A percentile compares a stretch with the other conserved stretches of the same genome.
phyloP scores from a whole-genome alignment of 1,140 invertebrate species.

The Seison nebaliae region DNA sequence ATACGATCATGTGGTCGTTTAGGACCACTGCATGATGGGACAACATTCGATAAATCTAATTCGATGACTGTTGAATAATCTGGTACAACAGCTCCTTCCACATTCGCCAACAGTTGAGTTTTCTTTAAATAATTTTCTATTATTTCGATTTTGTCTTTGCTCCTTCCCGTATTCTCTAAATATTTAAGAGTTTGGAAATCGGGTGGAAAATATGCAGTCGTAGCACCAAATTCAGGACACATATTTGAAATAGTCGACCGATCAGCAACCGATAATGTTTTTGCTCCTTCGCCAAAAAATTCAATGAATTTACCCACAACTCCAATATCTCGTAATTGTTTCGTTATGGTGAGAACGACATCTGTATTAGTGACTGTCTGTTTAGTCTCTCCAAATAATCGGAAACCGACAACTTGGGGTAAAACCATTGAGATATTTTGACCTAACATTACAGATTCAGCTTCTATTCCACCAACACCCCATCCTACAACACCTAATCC shows the following conservation, averaged over 20 bases:
- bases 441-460: constrained; percentile 44
- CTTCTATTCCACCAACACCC: constrained; percentile 43
- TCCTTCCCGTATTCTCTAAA: constrained; percentile 58
- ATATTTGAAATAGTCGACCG: constrained; percentile 52
- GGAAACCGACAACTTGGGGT: constrained; percentile 79
- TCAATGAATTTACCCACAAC: constrained; percentile 96
- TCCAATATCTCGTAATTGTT: constrained; percentile 66
- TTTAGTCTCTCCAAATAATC: constrained; percentile 48
- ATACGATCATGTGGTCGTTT: constrained; percentile 86
- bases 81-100: constrained; percentile 44
- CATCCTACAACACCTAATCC: constrained; percentile 45
- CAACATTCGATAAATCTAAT: constrained; percentile 58
- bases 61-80: constrained; percentile 53
- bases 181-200: constrained; percentile 59
- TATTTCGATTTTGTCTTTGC: constrained; percentile 46
- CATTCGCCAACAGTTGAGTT: constrained; percentile 52
- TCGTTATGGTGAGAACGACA: constrained; percentile 82
- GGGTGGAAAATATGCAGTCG: constrained; percentile 76
- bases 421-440: constrained; percentile 84
- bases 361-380: constrained; percentile 78
- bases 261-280: constrained; percentile 67
- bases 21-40: constrained; percentile 74
- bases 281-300: constrained; percentile 76
- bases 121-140: constrained; percentile 56
- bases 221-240: constrained; percentile 80